Conservation (phyloP, 2,797 vertebrate genomes). For the Rhyacichthys aspro region DNA sequence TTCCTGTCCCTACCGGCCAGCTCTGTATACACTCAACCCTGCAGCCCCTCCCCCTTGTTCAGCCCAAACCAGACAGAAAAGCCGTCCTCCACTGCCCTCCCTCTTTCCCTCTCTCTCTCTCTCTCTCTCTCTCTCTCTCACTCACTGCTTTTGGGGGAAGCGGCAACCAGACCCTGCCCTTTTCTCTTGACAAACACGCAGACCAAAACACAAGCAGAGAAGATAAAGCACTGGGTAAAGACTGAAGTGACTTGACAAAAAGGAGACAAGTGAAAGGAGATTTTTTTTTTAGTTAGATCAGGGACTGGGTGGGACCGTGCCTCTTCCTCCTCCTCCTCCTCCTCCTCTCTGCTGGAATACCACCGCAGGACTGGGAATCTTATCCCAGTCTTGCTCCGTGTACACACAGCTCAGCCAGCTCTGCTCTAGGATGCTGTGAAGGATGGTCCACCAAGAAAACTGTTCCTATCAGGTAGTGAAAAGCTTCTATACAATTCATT, state of each 20-base stretch:
- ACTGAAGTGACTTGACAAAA: conserved; percentile 16
- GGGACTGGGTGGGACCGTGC: conserved; percentile 69
- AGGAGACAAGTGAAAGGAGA: conserved; percentile 17
- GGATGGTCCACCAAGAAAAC: conserved; percentile 97
- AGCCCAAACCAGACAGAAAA: conserved; percentile 53
- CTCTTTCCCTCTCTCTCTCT: too few relatives aligned
- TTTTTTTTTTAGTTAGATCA: conserved; percentile 63
- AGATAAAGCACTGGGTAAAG: conserved; percentile 28
- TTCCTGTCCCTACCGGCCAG: conserved; percentile 40
- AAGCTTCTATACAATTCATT: conserved; percentile 1
- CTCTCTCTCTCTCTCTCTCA: conserved; percentile 65
- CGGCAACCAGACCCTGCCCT: conserved; percentile 69
- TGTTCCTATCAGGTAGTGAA: conserved; percentile 94
- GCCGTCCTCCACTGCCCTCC: conserved; percentile 64
- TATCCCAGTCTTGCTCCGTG: conserved; percentile 54
- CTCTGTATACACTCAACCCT: conserved; percentile 38
- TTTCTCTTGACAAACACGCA: conserved; percentile 61
- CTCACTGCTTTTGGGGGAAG: conserved; percentile 67
- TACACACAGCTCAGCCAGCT: conserved; percentile 48
- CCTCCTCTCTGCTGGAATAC: conserved; percentile 61
- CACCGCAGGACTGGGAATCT: conserved; percentile 71
- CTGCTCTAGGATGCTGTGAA: conserved; percentile 90
- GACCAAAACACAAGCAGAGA: conserved; percentile 41
- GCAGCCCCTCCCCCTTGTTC: conserved; percentile 64
- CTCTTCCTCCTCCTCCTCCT: conserved; percentile 2